phyloP scores from a whole-genome alignment of 1,140 invertebrate species.

The Condylostylus longicornis region DNA sequence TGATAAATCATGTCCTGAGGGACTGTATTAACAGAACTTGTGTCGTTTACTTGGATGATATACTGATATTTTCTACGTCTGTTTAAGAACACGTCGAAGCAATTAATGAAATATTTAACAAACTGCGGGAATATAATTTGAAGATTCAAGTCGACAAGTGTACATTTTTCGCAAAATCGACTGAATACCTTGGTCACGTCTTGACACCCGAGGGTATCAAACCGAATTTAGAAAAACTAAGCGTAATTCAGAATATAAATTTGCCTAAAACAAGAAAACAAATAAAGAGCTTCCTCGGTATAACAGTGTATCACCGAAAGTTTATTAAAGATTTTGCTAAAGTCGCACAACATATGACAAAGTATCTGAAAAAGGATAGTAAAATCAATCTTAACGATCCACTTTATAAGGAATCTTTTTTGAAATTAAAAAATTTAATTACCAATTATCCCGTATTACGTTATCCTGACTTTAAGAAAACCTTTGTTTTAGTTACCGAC shows the following conservation, averaged over 20 bases:
- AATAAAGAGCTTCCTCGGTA: not conserved
- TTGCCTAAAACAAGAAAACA: not conserved
- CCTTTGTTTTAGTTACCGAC: not conserved
- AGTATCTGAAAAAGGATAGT: not conserved
- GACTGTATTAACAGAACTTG: too few species aligned
- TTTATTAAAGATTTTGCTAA: slow-evolving; percentile 1
- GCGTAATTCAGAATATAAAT: not conserved
- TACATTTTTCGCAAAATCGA: not conserved
- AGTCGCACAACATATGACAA: not conserved
- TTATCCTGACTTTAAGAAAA: not conserved
- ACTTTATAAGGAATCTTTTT: too few species aligned
- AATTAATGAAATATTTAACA: too few species aligned
- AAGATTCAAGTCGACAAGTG: slow-evolving; percentile 1
- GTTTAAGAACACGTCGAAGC: too few species aligned
- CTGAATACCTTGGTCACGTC: not conserved
- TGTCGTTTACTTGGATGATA: too few species aligned
- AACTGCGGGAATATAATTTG: too few species aligned
- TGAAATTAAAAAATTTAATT: not conserved
- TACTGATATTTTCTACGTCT: too few species aligned
- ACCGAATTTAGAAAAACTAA: not conserved
- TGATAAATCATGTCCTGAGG: too few species aligned
- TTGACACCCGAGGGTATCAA: not conserved
- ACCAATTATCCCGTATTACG: not conserved
- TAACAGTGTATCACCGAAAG: not conserved
- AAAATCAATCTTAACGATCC: too few species aligned